phyloP scores from a whole-genome alignment of 2,888 invertebrate genomes.

The Orgyia antiqua region DNA sequence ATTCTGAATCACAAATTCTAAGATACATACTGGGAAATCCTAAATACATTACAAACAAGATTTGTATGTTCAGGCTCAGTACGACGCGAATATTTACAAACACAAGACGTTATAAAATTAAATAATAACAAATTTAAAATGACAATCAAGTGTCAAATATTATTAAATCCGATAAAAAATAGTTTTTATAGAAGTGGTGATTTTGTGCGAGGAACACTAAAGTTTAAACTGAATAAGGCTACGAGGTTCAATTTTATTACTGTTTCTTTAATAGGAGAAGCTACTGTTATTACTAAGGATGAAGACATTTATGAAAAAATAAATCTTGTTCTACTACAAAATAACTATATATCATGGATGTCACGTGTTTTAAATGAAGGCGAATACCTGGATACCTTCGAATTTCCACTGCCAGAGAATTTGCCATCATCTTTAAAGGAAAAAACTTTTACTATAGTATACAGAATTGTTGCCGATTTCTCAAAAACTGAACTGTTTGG shows the following conservation, averaged over 20 bases:
- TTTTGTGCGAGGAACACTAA: background rate
- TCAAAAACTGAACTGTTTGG: constrained; percentile 18
- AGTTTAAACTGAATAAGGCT: background rate
- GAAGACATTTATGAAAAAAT: too few relatives aligned
- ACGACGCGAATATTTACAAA: background rate
- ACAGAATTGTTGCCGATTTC: constrained; percentile 20
- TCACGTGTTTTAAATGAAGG: background rate
- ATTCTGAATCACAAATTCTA: too few relatives aligned
- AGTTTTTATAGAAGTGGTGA: constrained; percentile 3
- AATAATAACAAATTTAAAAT: too few relatives aligned
- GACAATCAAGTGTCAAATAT: constrained; percentile 4
- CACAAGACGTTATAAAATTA: background rate
- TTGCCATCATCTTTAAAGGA: constrained; percentile 27
- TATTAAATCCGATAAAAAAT: background rate
- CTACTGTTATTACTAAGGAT: background rate
- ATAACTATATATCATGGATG: background rate
- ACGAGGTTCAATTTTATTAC: background rate
- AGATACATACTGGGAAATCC: too few relatives aligned
- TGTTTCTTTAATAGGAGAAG: constrained; percentile 2
- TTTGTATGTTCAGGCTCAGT: too few relatives aligned
- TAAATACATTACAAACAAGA: too few relatives aligned
- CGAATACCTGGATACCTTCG: constrained; percentile 10
- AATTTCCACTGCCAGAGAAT: constrained; percentile 21
- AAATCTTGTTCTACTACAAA: background rate
- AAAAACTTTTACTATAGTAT: constrained; percentile 14